These are phyloP conservation scores for Plagodis pulveraria DNA, from an alignment of 2,888 invertebrate species.

Conservation along the genomic window DNA sequence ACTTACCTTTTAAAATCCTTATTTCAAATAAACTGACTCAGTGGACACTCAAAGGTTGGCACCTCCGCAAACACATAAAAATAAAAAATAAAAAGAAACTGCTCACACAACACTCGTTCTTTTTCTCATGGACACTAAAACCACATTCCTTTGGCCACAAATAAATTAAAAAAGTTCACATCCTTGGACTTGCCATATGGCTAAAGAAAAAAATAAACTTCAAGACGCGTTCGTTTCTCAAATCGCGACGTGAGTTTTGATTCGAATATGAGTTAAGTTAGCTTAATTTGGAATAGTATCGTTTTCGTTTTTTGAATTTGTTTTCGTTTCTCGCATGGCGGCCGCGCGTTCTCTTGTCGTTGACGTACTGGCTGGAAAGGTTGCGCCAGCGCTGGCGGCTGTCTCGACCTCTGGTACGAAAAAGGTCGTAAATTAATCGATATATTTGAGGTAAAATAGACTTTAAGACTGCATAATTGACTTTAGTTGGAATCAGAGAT, in stretches of 20 bases:
- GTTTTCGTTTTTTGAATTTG: conserved; percentile 65
- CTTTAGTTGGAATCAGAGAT: conserved; percentile 46
- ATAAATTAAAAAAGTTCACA: conserved; percentile 60
- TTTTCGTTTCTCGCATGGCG: conserved; percentile 78
- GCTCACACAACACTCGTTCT: conserved; percentile 69
- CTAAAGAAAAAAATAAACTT: conserved; percentile 33
- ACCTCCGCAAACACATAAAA: conserved; percentile 55
- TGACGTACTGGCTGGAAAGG: conserved; percentile 52
- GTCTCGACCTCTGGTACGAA: conserved; percentile 34
- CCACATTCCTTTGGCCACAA: conserved; percentile 69
- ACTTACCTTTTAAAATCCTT: conserved; percentile 56
- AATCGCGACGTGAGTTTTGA: conserved; percentile 17
- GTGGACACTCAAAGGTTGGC: conserved; percentile 45
- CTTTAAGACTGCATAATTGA: conserved; percentile 42
- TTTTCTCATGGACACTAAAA: conserved; percentile 65
- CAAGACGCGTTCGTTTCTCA: conserved; percentile 42
- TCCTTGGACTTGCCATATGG: conserved; percentile 64
- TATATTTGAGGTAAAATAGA: conserved; percentile 37
- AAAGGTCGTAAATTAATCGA: conserved; percentile 55
- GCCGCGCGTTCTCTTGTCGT: conserved; percentile 72
- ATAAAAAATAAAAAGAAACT: conserved; percentile 56
- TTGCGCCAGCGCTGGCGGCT: conserved; percentile 54
- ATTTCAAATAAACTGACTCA: conserved; percentile 33
- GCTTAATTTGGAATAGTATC: conserved; percentile 53
- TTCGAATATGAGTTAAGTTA: conserved; percentile 38